Base-by-base conservation (phyloP, 2,797 vertebrate genomes). In the Linurgus olivaceus region DNA sequence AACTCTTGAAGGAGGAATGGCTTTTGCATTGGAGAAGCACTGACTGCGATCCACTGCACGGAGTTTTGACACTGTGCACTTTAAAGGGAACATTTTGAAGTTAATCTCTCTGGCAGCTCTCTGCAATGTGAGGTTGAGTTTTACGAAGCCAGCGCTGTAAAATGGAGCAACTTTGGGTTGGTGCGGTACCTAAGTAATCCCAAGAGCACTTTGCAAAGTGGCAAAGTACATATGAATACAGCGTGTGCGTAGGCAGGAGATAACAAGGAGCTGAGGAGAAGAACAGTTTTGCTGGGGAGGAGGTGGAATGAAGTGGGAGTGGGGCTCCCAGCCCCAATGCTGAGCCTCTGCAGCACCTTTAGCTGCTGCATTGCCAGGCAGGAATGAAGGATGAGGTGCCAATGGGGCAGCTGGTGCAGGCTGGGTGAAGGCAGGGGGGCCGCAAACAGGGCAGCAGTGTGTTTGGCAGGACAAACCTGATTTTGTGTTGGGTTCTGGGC, bases 111-210 rank as follows among this genome's bases (percentile, higher is more conserved):
- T 40, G 76, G 54, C 73, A 78, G 76, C 42, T 95, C 76, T 88
- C 17, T 1, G 4, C 47, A 31, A 12, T 17, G 38, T 10, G 42
- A 86, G 76, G 76, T 20, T 90, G 86, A 88, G 81, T 81, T 92
- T 81, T 76, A 44, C 26, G 37, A 89, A 89, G 58, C 55, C 74
- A 35, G 62, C 0, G 0, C 54, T 81, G 51, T 37, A 24, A 92
- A 78, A 83, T 25, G 2, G 44, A 93, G 71, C 40, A 85, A 25
- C 86, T 86, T 91, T 18, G 44, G 55, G 55, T 74, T 77, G 87
- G 78, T 93, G 77, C 86, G 11, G 63, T 82, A 93, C 94, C 86
- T 67, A 79, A 95, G 90, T 94, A 95, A 93, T 96, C 86, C 89
- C 76, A 66, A 77, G 91, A 94, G 79, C 85, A 55, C 89, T 95